phyloP scores from a whole-genome alignment of 2,113 vertebrate species.

The Montifringilla adamsi region DNA sequence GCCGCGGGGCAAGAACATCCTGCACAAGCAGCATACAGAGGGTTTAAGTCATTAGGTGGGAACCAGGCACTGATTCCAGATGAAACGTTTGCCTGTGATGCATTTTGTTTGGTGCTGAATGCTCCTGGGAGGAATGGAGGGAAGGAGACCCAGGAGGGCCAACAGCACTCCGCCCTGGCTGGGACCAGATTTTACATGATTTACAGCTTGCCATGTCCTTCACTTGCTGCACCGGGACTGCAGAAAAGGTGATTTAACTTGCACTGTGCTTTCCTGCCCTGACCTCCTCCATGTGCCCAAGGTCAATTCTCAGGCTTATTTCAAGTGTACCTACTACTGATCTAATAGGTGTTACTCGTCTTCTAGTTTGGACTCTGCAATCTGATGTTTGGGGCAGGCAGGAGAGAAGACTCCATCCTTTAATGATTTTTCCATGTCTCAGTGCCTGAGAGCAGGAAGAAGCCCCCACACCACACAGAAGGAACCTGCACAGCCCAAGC shows the following conservation, averaged over 20 bases:
- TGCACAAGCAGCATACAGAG: accelerated
- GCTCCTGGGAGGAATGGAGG: neutral
- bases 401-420: neutral
- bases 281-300: neutral
- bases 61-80: neutral
- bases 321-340: neutral
- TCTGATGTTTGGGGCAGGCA: neutral
- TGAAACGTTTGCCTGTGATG: accelerated
- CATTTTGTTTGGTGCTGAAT: neutral
- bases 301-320: neutral
- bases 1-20: neutral
- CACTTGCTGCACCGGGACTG: accelerated
- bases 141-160: neutral
- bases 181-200: accelerated
- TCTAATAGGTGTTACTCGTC: neutral
- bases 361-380: neutral
- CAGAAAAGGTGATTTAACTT: neutral
- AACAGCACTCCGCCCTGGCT: accelerated
- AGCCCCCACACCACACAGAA: accelerated
- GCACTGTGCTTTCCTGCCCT: accelerated
- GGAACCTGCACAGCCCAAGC: neutral
- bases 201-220: neutral
- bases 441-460: neutral
- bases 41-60: neutral
- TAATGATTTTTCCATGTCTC: neutral